Percentiles rank a stretch among this genome's conserved stretches.
Evolutionary conservation across 2,797 vertebrate genomes (phyloP).

Genomic region (Enteromius argenteus): DNA sequence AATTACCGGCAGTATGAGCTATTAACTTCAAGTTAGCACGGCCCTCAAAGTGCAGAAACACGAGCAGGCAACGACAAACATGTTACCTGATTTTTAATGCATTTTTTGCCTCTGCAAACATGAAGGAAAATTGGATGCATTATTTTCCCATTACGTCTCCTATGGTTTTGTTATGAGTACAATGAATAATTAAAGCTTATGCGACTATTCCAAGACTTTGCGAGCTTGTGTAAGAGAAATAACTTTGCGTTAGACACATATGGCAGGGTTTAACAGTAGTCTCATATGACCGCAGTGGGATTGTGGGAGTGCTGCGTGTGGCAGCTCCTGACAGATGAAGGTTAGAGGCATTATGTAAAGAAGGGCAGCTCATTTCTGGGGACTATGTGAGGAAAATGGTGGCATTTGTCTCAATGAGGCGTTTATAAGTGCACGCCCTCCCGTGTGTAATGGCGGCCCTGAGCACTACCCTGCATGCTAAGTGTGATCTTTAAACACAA

Average conservation of each 20-base stretch:
- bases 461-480: constrained; percentile 50
- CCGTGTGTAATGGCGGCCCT: constrained; percentile 17
- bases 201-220: constrained; percentile 11
- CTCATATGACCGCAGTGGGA: constrained; percentile 38
- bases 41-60: neutral
- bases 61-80: neutral
- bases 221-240: constrained; percentile 1
- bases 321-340: constrained; percentile 55
- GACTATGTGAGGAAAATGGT: constrained; percentile 43
- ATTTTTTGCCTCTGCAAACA: neutral
- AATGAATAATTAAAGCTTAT: neutral
- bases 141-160: neutral
- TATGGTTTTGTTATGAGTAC: constrained; percentile 5
- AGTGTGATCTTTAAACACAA: constrained; percentile 62
- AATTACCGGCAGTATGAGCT: constrained; percentile 7
- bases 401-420: constrained; percentile 58
- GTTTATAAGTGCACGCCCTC: constrained; percentile 45
- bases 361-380: constrained; percentile 43
- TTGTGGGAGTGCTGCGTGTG: constrained; percentile 46
- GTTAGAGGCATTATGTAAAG: constrained; percentile 61
- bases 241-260: neutral
- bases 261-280: constrained; percentile 14
- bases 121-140: neutral
- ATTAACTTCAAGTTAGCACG: neutral
- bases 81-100: neutral